Evolutionary conservation across 2,797 vertebrate species (phyloP).

Genomic region (Malurus splendens): DNA sequence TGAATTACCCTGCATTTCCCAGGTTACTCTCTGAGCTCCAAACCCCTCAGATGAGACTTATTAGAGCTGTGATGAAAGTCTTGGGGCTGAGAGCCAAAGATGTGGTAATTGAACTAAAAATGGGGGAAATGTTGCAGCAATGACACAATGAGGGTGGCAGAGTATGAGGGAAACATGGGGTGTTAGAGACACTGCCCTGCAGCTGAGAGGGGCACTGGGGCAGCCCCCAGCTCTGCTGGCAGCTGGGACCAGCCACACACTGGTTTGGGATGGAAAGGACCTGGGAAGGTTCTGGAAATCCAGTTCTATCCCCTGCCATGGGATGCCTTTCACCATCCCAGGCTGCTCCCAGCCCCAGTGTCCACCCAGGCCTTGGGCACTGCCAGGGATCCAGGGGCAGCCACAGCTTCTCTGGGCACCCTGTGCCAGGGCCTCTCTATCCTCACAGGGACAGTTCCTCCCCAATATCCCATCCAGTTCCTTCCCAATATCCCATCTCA

Average conservation of each 20-base stretch:
- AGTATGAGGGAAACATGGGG: fast-evolving
- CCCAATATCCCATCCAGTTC: background rate
- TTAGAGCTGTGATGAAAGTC: background rate
- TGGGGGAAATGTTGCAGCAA: background rate
- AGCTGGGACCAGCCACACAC: background rate
- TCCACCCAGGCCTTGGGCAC: background rate
- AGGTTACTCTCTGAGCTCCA: background rate
- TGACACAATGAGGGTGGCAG: background rate
- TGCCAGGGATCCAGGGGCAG: background rate
- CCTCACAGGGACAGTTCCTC: background rate
- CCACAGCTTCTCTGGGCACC: background rate
- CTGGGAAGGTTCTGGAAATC: no score
- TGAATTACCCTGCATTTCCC: background rate
- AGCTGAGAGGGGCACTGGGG: background rate
- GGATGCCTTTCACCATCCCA: background rate
- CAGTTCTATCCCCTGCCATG: background rate
- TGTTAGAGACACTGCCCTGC: background rate
- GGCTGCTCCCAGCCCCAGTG: background rate
- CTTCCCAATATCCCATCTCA: background rate
- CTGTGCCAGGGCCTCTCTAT: background rate
- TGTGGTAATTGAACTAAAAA: background rate
- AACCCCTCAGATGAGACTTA: background rate
- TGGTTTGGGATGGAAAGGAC: background rate
- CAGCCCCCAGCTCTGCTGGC: background rate
- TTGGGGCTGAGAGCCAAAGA: background rate